Base-by-base conservation (phyloP, 2,113 vertebrate genomes). In the Benitochromis conjunctus region DNA sequence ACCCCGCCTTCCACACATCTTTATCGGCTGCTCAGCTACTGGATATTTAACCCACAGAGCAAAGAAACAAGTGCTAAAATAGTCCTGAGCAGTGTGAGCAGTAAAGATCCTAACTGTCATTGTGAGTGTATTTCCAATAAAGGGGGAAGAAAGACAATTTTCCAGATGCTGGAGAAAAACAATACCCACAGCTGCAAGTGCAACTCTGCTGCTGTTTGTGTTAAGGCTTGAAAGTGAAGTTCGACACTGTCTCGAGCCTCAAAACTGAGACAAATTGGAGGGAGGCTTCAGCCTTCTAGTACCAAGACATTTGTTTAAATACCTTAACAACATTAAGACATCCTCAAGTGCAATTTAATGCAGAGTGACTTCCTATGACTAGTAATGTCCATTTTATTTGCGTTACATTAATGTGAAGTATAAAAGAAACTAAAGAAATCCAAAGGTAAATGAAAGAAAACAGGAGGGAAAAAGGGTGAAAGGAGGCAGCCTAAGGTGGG, bases 151-250 rank as follows among this genome's bases (percentile, higher is more conserved):
- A 46, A 46, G 8, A 81, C 4, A 66, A 80, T 86, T 90, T 91
- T 88, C 93, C 91, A 94, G 91, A 94, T 94, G 92, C 89, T 91
- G 58, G 84, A 80, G 86, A 64, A 76, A 92, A 90, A 43, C 56
- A 76, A 82, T 58, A 90, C 86, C 64, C 80, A 78, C 91, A 92
- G 91, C 95, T 95, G 91, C 92, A 91, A 92, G 91, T 89, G 93
- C 78, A 92, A 69, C 79, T 83, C 8, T 12, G 38, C 84, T 84
- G 77, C 88, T 80, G 76, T 82, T 88, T 91, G 87, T 77, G 46
- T 82, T 69, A 56, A 83, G 64, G 80, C 86, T 85, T 89, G 87
- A 92, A 93, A 93, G 79, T 83, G 69, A 91, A 92, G 90, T 80
- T 83, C 21, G 88, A 92, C 83, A 86, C 82, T 3, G 80, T 80